Conservation (phyloP, 2,888 invertebrate genomes). For the Petrolisthes manimaculis region DNA sequence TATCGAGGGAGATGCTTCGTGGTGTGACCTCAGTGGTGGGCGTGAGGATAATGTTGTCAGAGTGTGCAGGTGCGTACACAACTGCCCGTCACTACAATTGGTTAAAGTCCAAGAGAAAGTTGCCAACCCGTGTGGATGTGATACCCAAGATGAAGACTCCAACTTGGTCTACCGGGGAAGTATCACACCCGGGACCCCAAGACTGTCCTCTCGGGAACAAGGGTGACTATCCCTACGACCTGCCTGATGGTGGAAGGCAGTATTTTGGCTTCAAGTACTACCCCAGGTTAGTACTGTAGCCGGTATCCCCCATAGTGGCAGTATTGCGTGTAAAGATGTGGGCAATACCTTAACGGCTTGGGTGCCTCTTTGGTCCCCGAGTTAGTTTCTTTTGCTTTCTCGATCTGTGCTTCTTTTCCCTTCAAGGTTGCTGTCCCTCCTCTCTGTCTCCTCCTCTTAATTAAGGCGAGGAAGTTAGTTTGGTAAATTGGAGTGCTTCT, state of each 20-base stretch:
- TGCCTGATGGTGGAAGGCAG: slow-evolving; percentile 71
- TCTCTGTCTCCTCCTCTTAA: too few relatives aligned
- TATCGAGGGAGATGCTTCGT: too few relatives aligned
- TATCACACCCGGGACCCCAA: slow-evolving; percentile 31
- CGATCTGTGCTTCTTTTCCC: too few relatives aligned
- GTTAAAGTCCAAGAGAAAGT: too few relatives aligned
- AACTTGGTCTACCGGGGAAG: slow-evolving; percentile 51
- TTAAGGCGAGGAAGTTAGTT: neutral
- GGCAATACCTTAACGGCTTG: neutral
- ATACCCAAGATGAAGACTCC: neutral
- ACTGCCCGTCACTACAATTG: too few relatives aligned
- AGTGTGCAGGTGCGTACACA: too few relatives aligned
- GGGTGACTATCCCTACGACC: slow-evolving; percentile 39
- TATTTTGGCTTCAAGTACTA: slow-evolving; percentile 74
- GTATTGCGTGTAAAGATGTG: neutral
- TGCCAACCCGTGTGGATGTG: too few relatives aligned
- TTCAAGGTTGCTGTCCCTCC: too few relatives aligned
- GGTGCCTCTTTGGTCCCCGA: neutral
- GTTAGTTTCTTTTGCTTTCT: too few relatives aligned
- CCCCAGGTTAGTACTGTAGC: slow-evolving; percentile 75
- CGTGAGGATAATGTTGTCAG: too few relatives aligned
- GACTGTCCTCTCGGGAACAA: slow-evolving; percentile 46
- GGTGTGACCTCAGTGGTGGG: too few relatives aligned
- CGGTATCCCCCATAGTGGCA: neutral
- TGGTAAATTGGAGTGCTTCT: too few relatives aligned